These are phyloP conservation scores for Lasiurus cinereus DNA, from an alignment of 2,113 vertebrate species.

Conservation along the genomic window DNA sequence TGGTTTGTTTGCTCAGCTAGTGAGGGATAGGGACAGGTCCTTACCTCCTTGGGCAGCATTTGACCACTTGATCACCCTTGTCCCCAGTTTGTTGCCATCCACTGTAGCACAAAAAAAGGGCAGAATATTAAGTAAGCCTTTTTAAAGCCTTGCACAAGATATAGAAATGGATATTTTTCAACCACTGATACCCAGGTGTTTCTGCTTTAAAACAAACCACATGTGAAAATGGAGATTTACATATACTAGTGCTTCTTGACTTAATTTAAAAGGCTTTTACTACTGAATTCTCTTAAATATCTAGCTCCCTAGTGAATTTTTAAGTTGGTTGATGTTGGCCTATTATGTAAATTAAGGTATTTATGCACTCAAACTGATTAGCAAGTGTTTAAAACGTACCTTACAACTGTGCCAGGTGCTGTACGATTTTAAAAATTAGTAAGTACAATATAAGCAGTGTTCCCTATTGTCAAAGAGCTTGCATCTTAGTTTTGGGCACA, in stretches of 20 bases:
- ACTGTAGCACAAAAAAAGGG: not conserved
- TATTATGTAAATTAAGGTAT: slow-evolving; percentile 49
- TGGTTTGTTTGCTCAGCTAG: not conserved
- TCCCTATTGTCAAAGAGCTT: not conserved
- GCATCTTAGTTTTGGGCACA: not conserved
- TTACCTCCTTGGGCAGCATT: not conserved
- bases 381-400: slow-evolving; percentile 46
- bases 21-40: not conserved
- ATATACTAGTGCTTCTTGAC: not conserved
- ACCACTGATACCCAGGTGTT: not conserved
- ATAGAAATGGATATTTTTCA: slow-evolving; percentile 46
- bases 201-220: slow-evolving; percentile 21
- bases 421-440: not conserved
- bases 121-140: not conserved
- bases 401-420: not conserved
- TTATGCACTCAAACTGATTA: slow-evolving; percentile 48
- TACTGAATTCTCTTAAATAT: slow-evolving; percentile 39
- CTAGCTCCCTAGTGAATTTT: slow-evolving; percentile 41
- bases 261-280: slow-evolving; percentile 38
- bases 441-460: not conserved
- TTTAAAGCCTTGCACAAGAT: slow-evolving; percentile 28
- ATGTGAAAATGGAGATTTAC: slow-evolving; percentile 34
- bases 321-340: slow-evolving; percentile 26
- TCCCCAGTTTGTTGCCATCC: not conserved
- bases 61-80: not conserved